Percentiles rank a stretch among this genome's conserved stretches.
These are phyloP conservation scores for Lamellibrachia satsuma DNA, from an alignment of 2,888 invertebrate genomes.

Conservation along the genomic window DNA sequence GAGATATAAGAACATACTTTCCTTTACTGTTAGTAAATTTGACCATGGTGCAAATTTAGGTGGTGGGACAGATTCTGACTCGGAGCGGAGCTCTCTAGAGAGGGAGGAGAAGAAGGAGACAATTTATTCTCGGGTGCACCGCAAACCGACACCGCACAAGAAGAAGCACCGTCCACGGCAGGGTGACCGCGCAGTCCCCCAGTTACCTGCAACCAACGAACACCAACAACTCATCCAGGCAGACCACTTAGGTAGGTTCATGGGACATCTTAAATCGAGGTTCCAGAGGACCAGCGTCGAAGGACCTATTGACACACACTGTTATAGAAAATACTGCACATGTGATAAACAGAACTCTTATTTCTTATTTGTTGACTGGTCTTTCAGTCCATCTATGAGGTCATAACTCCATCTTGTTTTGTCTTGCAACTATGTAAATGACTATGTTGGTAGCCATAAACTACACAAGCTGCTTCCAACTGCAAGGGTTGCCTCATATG, in stretches of 20 bases:
- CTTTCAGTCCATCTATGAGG: no score
- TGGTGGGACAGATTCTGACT: constrained; percentile 81
- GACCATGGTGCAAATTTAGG: neutral
- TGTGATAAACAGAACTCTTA: no score
- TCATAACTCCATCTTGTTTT: no score
- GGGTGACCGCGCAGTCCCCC: constrained; percentile 25
- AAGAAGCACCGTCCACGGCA: constrained; percentile 68
- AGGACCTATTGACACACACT: no score
- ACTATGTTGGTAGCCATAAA: no score
- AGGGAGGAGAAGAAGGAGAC: constrained; percentile 71
- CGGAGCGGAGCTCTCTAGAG: constrained; percentile 82
- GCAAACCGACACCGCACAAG: constrained; percentile 74
- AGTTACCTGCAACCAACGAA: constrained; percentile 36
- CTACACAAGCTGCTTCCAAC: no score
- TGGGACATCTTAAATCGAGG: neutral
- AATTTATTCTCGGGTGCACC: constrained; percentile 72
- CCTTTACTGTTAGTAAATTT: neutral
- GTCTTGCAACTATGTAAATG: no score
- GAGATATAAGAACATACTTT: neutral
- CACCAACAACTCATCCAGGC: constrained; percentile 27
- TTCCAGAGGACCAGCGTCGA: neutral
- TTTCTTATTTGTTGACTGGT: no score
- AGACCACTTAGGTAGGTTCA: constrained; percentile 27
- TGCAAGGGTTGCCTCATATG: no score
- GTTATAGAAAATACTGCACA: no score